Base-by-base conservation (phyloP, 2,888 invertebrate genomes). In the Diloba caeruleocephala region DNA sequence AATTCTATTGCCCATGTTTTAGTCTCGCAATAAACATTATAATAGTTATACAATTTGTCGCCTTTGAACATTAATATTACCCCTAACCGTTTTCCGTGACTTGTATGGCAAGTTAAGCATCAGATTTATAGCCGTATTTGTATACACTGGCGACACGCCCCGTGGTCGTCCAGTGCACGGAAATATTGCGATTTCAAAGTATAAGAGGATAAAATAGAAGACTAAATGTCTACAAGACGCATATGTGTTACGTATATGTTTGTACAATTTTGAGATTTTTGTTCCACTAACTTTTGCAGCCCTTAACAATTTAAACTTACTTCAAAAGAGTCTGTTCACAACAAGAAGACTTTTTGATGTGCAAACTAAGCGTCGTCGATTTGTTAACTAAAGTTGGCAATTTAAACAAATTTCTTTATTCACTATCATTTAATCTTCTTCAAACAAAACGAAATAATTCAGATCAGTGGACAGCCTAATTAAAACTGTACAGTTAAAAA, bases 41-140 rank as follows among this genome's bases (percentile, higher is more conserved):
- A 66, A 65, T 52, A 52, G 43, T 5, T 54, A 37, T 26, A 31
- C 43, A 45, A 61, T 64, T 64, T 66, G 62, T 55, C 51, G 44
- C 44, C 28, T 46, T n/a, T 29, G 9, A 12, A 46, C 43, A 54
- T 54, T 51, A 67, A 61, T 67, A 48, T 66, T 44, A 48, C 37
- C 46, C 32, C 48, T 29, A 15, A 46, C 51, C 31, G 37, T 44
- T 55, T 39, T 46, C 32, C 29, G 7, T 28, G 42, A 59, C 49
- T 49, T 41, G 36, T 52, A 56, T 34, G 42, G 48, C 29, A 53
- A 52, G 45, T 49, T 61, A 61, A 65, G 52, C 45, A 28, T 31
- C 43, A 31, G 52, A 65, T 65, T 65, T 65, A 65, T 65, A 36
- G 10, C 52, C 38, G 14, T 52, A 61, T 61, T 45, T 67, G 61